A percentile compares a stretch with the other conserved stretches of the same genome.
These are phyloP conservation scores for Brachionus koreanus DNA, from an alignment of 1,140 invertebrate genomes.

Conservation along the genomic window DNA sequence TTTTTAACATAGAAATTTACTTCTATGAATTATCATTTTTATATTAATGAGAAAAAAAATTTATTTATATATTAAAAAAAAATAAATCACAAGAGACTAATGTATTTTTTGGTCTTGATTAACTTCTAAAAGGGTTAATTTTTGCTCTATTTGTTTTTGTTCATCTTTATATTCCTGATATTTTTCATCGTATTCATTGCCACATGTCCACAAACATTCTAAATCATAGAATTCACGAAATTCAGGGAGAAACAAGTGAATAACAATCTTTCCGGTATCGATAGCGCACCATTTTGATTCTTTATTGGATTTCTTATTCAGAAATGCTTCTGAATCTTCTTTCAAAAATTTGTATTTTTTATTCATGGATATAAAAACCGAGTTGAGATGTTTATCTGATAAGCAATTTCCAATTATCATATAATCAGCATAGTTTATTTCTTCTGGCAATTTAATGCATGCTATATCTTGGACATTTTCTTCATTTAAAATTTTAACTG, in stretches of 20 bases:
- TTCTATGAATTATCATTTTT: not conserved
- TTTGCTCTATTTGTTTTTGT: constrained; percentile 11
- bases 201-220: constrained; percentile 82
- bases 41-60: not conserved
- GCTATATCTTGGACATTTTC: constrained; percentile 77
- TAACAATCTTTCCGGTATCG: constrained; percentile 76
- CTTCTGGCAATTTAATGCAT: constrained; percentile 70
- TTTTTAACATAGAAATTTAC: not conserved
- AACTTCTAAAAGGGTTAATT: not conserved
- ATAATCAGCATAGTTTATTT: constrained; percentile 74
- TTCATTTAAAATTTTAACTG: constrained; percentile 67
- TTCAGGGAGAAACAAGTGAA: constrained; percentile 77
- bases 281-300: constrained; percentile 71
- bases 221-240: constrained; percentile 74
- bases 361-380: constrained; percentile 71
- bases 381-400: constrained; percentile 70
- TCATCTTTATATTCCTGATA: not conserved
- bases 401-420: constrained; percentile 72
- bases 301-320: not conserved
- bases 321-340: not conserved
- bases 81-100: not conserved
- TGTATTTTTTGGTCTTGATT: not conserved
- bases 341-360: constrained; percentile 51
- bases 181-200: constrained; percentile 70
- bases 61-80: not conserved